Evolutionary conservation across 2,888 invertebrate species (phyloP), one percentile per base, ranked within the genome.

Genomic region (Ormyrus rosae): DNA sequence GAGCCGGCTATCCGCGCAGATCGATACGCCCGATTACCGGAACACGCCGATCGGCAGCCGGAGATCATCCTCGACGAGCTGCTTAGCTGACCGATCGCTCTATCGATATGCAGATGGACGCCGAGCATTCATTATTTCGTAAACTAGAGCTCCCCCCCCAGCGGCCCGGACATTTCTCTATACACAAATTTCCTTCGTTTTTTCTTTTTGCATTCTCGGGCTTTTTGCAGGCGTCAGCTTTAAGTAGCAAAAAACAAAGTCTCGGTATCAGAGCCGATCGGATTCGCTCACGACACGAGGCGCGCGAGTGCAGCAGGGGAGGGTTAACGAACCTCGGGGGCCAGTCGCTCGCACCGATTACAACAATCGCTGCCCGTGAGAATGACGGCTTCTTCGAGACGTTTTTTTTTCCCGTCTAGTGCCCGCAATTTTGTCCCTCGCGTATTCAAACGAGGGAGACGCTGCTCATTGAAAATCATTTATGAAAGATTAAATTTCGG

Each of bases 251-350:
- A 34, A 34, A 34, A 4, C 34, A 34, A 34, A 34, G 34, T 2
- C 34, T 34, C 34, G 3, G 53, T 6, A 61, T 61, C 48, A 11
- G 34, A 5, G 3, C 50, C 6, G 63, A 51, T 72, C 63, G 45
- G n/a, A 72, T 58, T 65, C 7, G 13, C 34, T 34, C 48, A 7
- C 19, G 34, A 46, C 11, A 13, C 7, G 4, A 2, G 11, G 34
- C 34, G 34, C 34, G 34, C 34, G 34, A 34, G 34, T 13, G 55
- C 11, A 2, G 11, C 7, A 50, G 34, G 55, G n/a, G 19, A 48
- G 78, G 73, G 78, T 79, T 78, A 79, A 73, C 73, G 73, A 79
- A 79, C 78, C 61, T 79, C 34, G 48, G 63, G 55, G 34, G 50
- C 65, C 65, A 60, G 64, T 8, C 34, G 4, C 34, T 34, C 34